Evolutionary conservation across 2,888 invertebrate genomes (phyloP), one percentile per base, ranked within the genome.

Genomic region (Epinotia brunnichana): DNA sequence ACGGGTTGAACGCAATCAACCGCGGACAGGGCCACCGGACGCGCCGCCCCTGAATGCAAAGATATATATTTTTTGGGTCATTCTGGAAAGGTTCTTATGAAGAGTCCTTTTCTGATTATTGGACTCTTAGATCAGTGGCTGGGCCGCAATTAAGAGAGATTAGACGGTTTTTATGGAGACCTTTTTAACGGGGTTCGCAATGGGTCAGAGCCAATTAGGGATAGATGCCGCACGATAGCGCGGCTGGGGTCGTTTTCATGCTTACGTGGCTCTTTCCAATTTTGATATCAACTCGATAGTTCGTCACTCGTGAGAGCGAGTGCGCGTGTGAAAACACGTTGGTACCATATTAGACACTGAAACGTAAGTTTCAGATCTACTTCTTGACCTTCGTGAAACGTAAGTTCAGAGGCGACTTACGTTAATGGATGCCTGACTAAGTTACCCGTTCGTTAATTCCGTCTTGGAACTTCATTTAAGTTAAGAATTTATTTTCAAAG

Each of bases 31-130:
- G 80, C 81, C 80, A 79, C 86, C 90, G 90, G 92, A 92, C 89
- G 87, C 89, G 85, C 83, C 87, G 87, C 84, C 83, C 80, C 86
- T 84, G 91, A 92, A 92, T 92, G 91, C 89, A 90, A 92, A 93
- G 90, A 91, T 90, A 92, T 91, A 91, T 91, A 92, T 90, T 83
- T 88, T 88, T 76, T 86, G 85, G 87, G 86, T 88, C 90, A 86
- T 89, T 91, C 90, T 89, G 88, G 90, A 92, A 91, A 89, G 91
- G 89, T 87, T 88, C 82, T 78, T 83, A 87, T 90, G 87, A 87
- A 86, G 87, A 88, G 84, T 87, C 89, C 89, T 84, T 88, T 91
- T 90, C 90, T 89, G 85, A 90, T 91, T 90, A 90, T 87, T 83
- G 86, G 84, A 84, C 83, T 82, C 84, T 82, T 83, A 83, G 88